Conservation (phyloP, 2,797 vertebrate species). For the Peromyscus aztecus region DNA sequence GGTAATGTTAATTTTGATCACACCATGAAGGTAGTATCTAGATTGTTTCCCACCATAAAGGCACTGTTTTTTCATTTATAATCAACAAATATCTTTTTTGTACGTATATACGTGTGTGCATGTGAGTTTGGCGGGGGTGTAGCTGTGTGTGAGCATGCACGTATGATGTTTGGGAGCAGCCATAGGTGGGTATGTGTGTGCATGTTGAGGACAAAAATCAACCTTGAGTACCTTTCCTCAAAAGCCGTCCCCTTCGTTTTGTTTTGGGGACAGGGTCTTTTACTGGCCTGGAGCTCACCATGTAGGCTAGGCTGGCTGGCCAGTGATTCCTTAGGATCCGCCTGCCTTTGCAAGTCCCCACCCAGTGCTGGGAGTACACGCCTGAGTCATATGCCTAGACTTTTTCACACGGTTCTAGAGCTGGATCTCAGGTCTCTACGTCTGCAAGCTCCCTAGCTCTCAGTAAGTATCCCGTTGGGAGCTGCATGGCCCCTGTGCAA, state of each 20-base stretch:
- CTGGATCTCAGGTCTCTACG: neutral
- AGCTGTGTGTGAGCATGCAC: neutral
- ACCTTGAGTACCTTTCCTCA: neutral
- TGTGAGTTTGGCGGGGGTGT: neutral
- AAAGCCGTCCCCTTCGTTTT: neutral
- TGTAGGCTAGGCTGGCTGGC: neutral
- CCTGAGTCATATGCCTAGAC: neutral
- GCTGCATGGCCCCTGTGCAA: neutral
- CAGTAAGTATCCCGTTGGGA: neutral
- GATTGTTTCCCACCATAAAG: neutral
- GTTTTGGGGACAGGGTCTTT: neutral
- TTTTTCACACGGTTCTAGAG: neutral
- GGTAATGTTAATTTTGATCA: neutral
- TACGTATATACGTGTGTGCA: neutral
- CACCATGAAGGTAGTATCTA: neutral
- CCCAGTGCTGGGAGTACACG: neutral
- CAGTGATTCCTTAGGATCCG: neutral
- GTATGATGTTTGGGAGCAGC: neutral
- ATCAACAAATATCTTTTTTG: neutral
- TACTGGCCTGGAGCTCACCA: neutral
- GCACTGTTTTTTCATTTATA: neutral
- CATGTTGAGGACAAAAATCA: neutral
- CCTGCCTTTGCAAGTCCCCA: too few species aligned
- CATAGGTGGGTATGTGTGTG: neutral
- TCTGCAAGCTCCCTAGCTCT: neutral